Conservation (phyloP, 2,888 invertebrate species). For the Ectemnius cavifrons region DNA sequence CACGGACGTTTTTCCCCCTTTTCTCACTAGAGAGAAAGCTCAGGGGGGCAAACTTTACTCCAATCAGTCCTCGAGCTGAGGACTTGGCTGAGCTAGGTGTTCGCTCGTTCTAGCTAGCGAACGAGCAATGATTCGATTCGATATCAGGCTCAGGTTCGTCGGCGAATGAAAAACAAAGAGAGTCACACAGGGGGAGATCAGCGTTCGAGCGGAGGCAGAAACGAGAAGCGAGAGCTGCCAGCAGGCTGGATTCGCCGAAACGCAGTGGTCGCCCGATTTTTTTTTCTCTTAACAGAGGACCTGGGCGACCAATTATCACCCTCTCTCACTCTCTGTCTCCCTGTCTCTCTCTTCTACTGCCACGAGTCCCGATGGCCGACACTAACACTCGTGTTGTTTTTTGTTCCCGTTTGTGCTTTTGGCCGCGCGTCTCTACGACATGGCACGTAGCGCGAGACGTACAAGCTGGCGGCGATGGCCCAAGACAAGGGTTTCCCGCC, state of each 20-base stretch:
- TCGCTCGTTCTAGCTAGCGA: background rate
- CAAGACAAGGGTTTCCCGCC: conserved; percentile 98
- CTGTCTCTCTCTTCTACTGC: conserved; percentile 33
- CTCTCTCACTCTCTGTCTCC: conserved; percentile 4
- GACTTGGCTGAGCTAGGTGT: too few relatives aligned
- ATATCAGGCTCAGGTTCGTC: too few relatives aligned
- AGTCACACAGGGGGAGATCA: too few relatives aligned
- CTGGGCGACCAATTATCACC: conserved; percentile 11
- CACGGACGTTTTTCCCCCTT: conserved; percentile 33
- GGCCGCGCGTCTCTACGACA: conserved; percentile 77
- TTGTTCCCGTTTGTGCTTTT: conserved; percentile 81
- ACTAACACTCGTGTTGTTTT: conserved; percentile 66
- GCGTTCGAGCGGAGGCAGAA: conserved; percentile 5
- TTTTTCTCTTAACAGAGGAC: conserved; percentile 7
- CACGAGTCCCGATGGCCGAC: conserved; percentile 54
- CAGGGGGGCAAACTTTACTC: too few relatives aligned
- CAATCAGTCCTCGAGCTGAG: too few relatives aligned
- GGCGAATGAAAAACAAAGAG: too few relatives aligned
- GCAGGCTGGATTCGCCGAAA: background rate
- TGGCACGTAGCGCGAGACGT: conserved; percentile 98
- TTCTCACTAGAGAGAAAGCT: background rate
- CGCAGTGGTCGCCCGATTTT: conserved; percentile 3
- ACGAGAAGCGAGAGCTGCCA: conserved; percentile 18
- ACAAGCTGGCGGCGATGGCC: conserved; percentile 98
- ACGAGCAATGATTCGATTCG: background rate